Base-by-base conservation (phyloP, 2,797 vertebrate species). In the Mus minutoides region DNA sequence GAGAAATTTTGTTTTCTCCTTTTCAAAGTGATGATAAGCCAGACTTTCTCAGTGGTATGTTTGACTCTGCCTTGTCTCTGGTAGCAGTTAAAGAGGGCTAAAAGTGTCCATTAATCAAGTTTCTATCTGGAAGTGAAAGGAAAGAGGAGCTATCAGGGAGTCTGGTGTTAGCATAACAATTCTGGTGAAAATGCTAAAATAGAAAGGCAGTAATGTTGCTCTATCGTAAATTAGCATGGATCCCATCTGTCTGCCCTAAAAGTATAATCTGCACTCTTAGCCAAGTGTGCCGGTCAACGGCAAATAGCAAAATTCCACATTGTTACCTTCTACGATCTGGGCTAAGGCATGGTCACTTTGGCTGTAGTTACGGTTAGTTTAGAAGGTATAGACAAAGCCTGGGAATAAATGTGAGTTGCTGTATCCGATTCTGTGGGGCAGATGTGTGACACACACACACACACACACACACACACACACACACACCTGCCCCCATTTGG, bases 81-180 rank as follows among this genome's bases (percentile, higher is more conserved):
- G 4, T 54, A 54, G 29, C 34, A 22, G 77, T 82, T 73, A n/a
- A 64, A 82, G 75, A 76, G 75, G 54, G 62, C 40, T 17, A 24
- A 88, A 56, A 77, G 49, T 86, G 67, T 58, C 49, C 16, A 0
- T 17, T 46, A 86, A 34, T 46, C 21, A 58, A 84, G 37, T 77
- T 96, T 90, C 46, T 84, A 58, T 69, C 40, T 43, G 77, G 40
- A 96, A 86, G 40, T 75, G 54, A 94, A 90, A 93, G 29, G 21
- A 17, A 90, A 67, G n/a, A 9, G 9, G 43, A 62, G 40, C 79
- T 77, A 7, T 40, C 69, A 76, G 0, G 43, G 77, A 37, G 9
- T 73, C 34, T 91, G 49, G 34, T 54, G 22, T 31, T 34, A 54
- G n/a, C 8, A 0, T 82, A 83, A 58, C 26, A 67, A n/a, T 86